These are phyloP conservation scores for Smithornis capensis DNA, from an alignment of 2,113 vertebrate species.

Conservation along the genomic window DNA sequence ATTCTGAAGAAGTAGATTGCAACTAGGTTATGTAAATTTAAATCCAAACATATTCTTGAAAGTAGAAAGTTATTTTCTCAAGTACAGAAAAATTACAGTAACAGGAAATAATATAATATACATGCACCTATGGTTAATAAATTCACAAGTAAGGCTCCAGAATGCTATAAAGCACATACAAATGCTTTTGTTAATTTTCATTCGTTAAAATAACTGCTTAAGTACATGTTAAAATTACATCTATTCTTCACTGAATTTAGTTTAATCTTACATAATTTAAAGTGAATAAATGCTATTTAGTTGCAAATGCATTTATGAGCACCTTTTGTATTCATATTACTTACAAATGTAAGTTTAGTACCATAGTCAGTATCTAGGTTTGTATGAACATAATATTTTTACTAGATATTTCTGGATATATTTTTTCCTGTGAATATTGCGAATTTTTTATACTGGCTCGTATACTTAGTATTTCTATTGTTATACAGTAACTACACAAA, in stretches of 20 bases:
- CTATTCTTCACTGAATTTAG: neutral
- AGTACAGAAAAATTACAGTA: neutral
- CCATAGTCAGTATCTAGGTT: neutral
- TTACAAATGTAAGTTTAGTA: neutral
- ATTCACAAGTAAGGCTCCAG: neutral
- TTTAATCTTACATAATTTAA: neutral
- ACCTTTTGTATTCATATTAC: neutral
- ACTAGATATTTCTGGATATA: neutral
- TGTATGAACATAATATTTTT: neutral
- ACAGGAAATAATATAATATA: neutral
- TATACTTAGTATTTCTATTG: neutral
- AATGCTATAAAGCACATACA: neutral
- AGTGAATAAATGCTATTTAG: neutral
- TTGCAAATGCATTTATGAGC: neutral
- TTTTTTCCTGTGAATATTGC: neutral
- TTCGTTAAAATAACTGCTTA: neutral
- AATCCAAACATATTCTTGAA: neutral
- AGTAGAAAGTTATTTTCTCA: neutral
- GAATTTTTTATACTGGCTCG: neutral
- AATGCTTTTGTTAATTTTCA: neutral
- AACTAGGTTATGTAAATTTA: neutral
- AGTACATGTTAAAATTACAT: neutral
- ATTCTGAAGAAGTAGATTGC: neutral
- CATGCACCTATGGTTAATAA: neutral
- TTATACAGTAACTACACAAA: conserved; percentile 57